These are phyloP conservation scores for Vespertilio murinus DNA, from an alignment of 2,797 vertebrate genomes.

Conservation along the genomic window DNA sequence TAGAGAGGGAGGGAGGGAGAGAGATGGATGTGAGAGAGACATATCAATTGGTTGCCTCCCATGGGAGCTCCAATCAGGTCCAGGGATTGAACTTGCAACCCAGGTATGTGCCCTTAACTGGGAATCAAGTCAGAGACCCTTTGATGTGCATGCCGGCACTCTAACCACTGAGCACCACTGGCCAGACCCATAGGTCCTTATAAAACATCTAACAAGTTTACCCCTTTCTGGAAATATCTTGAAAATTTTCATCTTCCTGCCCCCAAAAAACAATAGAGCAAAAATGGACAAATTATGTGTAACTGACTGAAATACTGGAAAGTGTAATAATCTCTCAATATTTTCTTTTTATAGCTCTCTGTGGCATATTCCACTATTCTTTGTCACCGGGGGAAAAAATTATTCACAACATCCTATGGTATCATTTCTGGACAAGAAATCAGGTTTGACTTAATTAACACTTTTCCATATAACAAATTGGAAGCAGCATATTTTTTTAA, in stretches of 20 bases:
- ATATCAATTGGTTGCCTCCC: no score
- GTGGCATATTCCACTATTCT: constrained; percentile 95
- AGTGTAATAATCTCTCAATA: constrained; percentile 6
- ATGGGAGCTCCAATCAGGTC: no score
- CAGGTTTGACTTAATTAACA: constrained; percentile 84
- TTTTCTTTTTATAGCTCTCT: constrained; percentile 84
- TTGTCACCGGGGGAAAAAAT: constrained; percentile 88
- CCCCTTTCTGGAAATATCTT: not conserved
- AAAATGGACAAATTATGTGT: not conserved
- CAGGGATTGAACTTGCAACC: no score
- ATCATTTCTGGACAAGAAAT: constrained; percentile 88
- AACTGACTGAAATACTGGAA: not conserved
- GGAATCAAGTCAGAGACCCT: no score
- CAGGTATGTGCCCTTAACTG: no score
- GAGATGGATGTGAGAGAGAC: no score
- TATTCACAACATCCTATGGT: constrained; percentile 82
- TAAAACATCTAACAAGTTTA: constrained; percentile 30
- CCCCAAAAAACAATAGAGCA: not conserved
- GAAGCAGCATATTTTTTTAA: not conserved
- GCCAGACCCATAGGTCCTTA: not conserved
- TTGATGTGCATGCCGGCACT: no score
- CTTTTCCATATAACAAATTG: constrained; percentile 19
- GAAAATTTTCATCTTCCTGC: constrained; percentile 40
- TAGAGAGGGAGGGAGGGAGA: no score
- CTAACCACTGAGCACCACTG: no score